Evolutionary conservation across 1,140 invertebrate genomes (phyloP).

Genomic region (Fopius arisanus): DNA sequence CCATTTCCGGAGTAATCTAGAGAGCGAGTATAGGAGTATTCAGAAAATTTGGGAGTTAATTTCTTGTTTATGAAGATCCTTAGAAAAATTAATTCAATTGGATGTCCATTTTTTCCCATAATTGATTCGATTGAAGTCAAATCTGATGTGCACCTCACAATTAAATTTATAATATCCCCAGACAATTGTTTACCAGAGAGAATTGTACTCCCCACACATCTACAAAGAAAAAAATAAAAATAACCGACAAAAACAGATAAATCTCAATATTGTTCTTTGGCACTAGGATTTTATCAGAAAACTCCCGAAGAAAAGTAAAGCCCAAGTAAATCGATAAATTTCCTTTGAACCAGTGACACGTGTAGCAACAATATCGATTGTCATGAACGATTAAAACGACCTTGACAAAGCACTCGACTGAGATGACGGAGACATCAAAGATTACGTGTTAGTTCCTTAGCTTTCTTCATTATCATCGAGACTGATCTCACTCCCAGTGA

Average conservation of each 20-base stretch:
- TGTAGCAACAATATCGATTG: slow-evolving; percentile 10
- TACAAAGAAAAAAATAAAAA: not conserved
- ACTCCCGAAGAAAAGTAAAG: slow-evolving; percentile 13
- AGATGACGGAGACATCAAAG: not conserved
- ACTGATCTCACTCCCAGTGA: too few relatives aligned
- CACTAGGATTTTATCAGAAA: slow-evolving; percentile 19
- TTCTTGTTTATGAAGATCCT: too few relatives aligned
- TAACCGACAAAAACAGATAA: not conserved
- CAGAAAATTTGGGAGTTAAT: too few relatives aligned
- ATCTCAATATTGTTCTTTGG: slow-evolving; percentile 27
- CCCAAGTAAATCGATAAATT: not conserved
- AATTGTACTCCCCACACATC: not conserved
- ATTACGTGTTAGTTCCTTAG: not conserved
- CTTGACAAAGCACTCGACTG: not conserved
- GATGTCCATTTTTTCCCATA: too few relatives aligned
- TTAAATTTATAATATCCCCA: not conserved
- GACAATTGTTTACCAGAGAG: not conserved
- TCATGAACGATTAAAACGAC: not conserved
- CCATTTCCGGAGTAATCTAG: too few relatives aligned
- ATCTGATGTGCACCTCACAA: too few relatives aligned
- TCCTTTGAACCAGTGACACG: not conserved
- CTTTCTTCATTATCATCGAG: not conserved
- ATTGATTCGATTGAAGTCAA: too few relatives aligned
- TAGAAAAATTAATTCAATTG: not conserved
- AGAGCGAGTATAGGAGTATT: too few relatives aligned